Base-by-base conservation (phyloP, 2,113 vertebrate species). In the Hepsetus odoe region DNA sequence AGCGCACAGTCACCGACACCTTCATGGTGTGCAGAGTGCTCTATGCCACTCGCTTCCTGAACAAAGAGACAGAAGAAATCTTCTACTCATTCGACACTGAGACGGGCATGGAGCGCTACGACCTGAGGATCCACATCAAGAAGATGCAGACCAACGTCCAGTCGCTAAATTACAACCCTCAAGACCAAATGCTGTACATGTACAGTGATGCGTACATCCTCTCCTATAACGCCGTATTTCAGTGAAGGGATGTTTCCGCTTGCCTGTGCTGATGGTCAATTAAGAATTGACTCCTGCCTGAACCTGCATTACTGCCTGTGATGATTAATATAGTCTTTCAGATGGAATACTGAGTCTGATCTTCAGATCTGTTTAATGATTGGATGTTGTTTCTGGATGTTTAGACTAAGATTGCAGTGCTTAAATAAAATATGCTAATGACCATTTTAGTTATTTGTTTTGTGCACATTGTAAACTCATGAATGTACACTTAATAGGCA, bases 81-180 rank as follows among this genome's bases (percentile, higher is more conserved):
- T 94, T 93, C 86, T 94, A 93, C 51, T n/a, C 89, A 0, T 88
- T 90, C 1, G 87, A 94, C 84, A 90, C 91, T 0, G 11, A 40
- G 0, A 92, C 89, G 0, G 81, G 84, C 0, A 20, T n/a, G n/a
- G 91, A 94, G 69, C 86, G 82, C 14, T n/a, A 90, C 72, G 64
- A 91, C 44, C 0, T n/a, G 7, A 87, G 76, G 5, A 81, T 93
- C 56, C 80, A 72, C 28, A 76, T 94, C 16, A 77, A 81, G 51
- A 94, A 94, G 73, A 77, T 91, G 84, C 44, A 86, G 20, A 9
- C 89, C 28, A 90, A 90, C 76, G 88, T 93, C 30, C 75, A 84
- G 1, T 82, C 85, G 13, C 82, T 94, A n/a, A 8, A 92, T 83
- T 94, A 93, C 82, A 91, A 90, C n/a, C 81, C 91, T 0, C 79